Base-by-base conservation (phyloP, 2,113 vertebrate genomes). In the Mus spicilegus region DNA sequence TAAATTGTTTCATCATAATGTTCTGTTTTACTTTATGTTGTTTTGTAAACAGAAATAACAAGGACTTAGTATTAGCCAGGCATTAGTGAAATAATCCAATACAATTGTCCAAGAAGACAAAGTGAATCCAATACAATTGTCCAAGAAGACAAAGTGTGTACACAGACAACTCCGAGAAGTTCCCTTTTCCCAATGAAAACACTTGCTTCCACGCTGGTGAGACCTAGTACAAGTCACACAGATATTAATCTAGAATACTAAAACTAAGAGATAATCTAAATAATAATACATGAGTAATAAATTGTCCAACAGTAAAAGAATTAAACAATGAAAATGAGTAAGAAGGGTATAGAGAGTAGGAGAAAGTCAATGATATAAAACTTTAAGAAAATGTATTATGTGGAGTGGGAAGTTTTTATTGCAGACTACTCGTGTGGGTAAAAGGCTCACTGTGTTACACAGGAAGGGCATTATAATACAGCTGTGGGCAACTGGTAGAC, bases 201-300 rank as follows among this genome's bases (percentile, higher is more conserved):
- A 65, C 75, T 39, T 95, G 12, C 3, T 86, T 14, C 5, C 85
- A 56, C 67, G 30, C 49, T 92, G n/a, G 14, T 81, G 84, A 73
- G 69, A 24, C 1, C 63, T 56, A 85, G 69, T 12, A 84, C 84
- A 86, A 96, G 67, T 78, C 56, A 94, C 46, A 89, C 73, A 86
- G 17, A 87, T 65, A 76, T 54, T 90, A 69, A 82, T 93, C 33
- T 76, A n/a, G 63, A 93, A 93, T 81, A 69, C 24, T 65, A 91
- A 91, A 93, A 54, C 22, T 39, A 70, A 13, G 16, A 92, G 75
- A 58, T 67, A 92, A 67, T 58, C 76, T 46, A 76, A 76, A 81
- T 88, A 81, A 17, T 20, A 36, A 70, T 69, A 69, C 30, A 88
- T 10, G 36, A 13, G 82, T 94, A 96, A 92, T 78, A 85, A 87